Evolutionary conservation across 2,113 vertebrate species (phyloP).

Genomic region (Tichodroma muraria): DNA sequence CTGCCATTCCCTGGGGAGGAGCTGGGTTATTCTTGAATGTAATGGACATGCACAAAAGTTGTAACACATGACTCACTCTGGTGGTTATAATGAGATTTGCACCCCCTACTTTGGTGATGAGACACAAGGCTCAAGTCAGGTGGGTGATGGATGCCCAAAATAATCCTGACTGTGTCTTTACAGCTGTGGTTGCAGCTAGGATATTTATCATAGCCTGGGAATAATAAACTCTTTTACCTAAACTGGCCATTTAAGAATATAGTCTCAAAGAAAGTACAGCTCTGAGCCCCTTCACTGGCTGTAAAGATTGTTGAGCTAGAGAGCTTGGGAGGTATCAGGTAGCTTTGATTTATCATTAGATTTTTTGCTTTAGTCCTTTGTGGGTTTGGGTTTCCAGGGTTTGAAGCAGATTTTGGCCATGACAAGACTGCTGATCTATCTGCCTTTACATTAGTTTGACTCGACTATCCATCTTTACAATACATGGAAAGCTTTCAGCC

Average conservation of each 20-base stretch:
- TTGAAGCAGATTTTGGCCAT: not conserved
- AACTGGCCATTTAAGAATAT: not conserved
- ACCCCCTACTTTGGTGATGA: constrained; percentile 2
- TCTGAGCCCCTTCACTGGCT: not conserved
- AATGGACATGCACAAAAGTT: not conserved
- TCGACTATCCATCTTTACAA: not conserved
- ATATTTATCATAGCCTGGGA: not conserved
- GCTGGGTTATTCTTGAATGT: not conserved
- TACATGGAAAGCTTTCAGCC: not conserved
- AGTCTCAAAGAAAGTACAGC: not conserved
- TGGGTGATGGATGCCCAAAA: constrained; percentile 14
- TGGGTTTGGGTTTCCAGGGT: not conserved
- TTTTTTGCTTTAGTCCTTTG: not conserved
- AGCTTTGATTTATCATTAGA: not conserved
- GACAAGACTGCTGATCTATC: not conserved
- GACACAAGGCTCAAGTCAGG: not conserved
- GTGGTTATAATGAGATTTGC: constrained; percentile 45
- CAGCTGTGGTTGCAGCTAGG: constrained; percentile 10
- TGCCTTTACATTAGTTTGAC: not conserved
- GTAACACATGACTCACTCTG: constrained; percentile 41
- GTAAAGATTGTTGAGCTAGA: not conserved
- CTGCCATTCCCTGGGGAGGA: not conserved
- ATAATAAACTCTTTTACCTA: not conserved
- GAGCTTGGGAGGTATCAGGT: not conserved
- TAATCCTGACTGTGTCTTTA: constrained; percentile 17